Conservation (phyloP, 2,797 vertebrate genomes). For the Smutsia gigantea region DNA sequence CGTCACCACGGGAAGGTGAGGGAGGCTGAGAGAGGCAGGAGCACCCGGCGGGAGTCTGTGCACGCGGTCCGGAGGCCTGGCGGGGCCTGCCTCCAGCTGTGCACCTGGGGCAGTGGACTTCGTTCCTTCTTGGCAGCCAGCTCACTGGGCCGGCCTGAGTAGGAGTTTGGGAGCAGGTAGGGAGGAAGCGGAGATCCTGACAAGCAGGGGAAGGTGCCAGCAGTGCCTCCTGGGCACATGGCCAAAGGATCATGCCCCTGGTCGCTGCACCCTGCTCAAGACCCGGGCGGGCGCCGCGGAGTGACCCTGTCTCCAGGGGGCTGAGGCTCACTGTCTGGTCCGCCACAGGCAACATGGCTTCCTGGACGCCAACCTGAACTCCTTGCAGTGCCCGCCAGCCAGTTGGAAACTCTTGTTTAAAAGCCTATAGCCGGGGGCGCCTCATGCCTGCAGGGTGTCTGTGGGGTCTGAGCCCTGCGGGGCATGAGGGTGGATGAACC, state of each 20-base stretch:
- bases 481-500: not conserved
- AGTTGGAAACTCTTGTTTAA: not conserved
- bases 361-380: not conserved
- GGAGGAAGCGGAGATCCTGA: not conserved
- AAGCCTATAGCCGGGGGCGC: not conserved
- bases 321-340: not conserved
- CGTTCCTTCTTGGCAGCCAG: not conserved
- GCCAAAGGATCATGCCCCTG: not conserved
- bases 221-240: not conserved
- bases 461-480: too few species aligned
- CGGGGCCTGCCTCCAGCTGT: not conserved
- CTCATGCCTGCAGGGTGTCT: too few species aligned
- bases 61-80: not conserved
- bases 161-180: not conserved
- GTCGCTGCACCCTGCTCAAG: not conserved
- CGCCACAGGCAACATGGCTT: accelerated
- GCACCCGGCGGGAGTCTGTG: accelerated
- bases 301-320: too few species aligned
- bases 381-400: accelerated
- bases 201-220: not conserved
- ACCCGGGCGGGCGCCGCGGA: not conserved
- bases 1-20: accelerated
- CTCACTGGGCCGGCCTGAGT: accelerated
- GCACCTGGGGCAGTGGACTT: not conserved
- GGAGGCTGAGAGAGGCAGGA: not conserved